phyloP scores from a whole-genome alignment of 2,797 vertebrate species.

The Chelidonichthys spinosus region DNA sequence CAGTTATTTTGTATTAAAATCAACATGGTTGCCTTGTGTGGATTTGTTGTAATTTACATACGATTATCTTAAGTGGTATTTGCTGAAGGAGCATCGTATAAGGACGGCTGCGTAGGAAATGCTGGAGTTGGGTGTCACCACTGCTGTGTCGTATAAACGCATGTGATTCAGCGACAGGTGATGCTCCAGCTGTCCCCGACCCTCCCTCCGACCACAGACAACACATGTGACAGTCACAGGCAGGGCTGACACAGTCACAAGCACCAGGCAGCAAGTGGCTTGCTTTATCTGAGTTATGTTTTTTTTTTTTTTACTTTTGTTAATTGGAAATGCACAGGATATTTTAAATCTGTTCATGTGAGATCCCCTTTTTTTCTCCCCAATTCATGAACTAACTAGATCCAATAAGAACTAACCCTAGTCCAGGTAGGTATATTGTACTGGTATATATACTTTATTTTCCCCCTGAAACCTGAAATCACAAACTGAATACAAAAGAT shows the following conservation, averaged over 20 bases:
- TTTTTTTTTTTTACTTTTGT: background rate
- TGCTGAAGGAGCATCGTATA: background rate
- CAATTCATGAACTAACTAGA: background rate
- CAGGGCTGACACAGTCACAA: constrained; percentile 22
- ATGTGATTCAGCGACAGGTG: constrained; percentile 77
- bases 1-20: background rate
- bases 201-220: constrained; percentile 55
- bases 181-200: constrained; percentile 75
- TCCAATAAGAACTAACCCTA: background rate
- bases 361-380: background rate
- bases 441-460: background rate
- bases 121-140: constrained; percentile 31
- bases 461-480: background rate
- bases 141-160: constrained; percentile 54
- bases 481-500: background rate
- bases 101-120: background rate
- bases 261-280: background rate
- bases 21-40: background rate
- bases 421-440: background rate
- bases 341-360: background rate
- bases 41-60: background rate
- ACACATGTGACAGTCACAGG: constrained; percentile 68
- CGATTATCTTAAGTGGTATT: background rate
- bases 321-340: background rate
- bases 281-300: background rate